These are phyloP conservation scores for Eristalis arbustorum DNA, from an alignment of 2,888 invertebrate genomes.

Conservation along the genomic window DNA sequence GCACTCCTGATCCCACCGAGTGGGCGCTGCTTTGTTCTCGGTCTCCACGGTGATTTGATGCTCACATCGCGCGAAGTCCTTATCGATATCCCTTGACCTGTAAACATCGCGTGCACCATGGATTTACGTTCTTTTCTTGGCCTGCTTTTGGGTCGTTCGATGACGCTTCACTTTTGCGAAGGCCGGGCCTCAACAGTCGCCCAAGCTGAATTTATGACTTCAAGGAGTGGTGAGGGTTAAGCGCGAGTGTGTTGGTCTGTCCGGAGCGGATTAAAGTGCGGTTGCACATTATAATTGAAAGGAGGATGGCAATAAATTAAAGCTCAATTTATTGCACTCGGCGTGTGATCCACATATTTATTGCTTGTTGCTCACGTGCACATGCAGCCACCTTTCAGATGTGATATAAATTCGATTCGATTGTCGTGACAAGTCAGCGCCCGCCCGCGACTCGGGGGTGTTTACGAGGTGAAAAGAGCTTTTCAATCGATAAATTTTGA, in stretches of 20 bases:
- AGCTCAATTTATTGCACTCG: constrained; percentile 56
- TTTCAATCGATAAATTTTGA: neutral
- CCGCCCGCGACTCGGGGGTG: neutral
- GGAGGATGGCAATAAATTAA: constrained; percentile 58
- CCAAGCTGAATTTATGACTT: constrained; percentile 45
- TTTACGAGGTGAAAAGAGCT: neutral
- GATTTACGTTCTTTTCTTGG: constrained; percentile 12
- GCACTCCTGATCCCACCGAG: neutral
- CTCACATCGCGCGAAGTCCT: too few species aligned
- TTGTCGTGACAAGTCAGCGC: neutral
- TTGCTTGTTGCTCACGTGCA: neutral
- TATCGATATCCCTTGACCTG: constrained; percentile 49
- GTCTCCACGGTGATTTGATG: neutral
- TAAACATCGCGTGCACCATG: constrained; percentile 45
- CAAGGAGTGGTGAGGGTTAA: neutral
- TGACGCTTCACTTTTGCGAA: constrained; percentile 49
- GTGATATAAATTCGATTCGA: neutral
- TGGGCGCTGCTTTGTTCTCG: too few species aligned
- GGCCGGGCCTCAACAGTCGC: neutral
- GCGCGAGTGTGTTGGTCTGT: neutral
- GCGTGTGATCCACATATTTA: constrained; percentile 46
- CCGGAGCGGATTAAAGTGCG: constrained; percentile 59
- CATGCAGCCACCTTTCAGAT: neutral
- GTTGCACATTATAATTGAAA: constrained; percentile 59
- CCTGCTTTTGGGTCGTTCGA: constrained; percentile 17